phyloP scores from a whole-genome alignment of 2,888 invertebrate species.

The Neoitamus cyanurus region DNA sequence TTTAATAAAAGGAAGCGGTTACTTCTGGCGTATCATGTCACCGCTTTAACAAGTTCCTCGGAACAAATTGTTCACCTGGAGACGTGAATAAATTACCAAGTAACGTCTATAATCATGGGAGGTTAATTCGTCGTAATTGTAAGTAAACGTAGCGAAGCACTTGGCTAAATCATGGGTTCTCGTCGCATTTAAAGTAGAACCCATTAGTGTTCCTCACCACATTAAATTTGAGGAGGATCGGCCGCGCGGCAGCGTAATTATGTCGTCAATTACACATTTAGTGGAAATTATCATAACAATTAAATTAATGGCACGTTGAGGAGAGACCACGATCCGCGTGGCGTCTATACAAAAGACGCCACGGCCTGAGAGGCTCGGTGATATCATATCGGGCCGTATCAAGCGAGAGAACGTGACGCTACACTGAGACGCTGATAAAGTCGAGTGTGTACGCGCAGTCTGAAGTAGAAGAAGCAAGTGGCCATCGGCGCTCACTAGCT shows the following conservation, averaged over 20 bases:
- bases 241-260: conserved; percentile 11
- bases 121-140: background rate
- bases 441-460: background rate
- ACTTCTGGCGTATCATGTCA: conserved; percentile 5
- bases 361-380: background rate
- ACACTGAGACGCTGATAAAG: conserved; percentile 19
- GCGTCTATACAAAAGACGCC: background rate
- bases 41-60: background rate
- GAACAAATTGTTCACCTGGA: background rate
- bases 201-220: conserved; percentile 19
- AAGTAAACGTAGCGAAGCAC: background rate
- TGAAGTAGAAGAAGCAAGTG: background rate
- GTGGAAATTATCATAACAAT: conserved; percentile 44
- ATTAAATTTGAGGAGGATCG: background rate
- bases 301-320: conserved; percentile 22
- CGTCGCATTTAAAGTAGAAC: conserved; percentile 29
- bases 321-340: background rate
- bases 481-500: background rate
- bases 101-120: background rate
- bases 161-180: conserved; percentile 33
- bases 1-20: conserved; percentile 5
- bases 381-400: conserved; percentile 25
- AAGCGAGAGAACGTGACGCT: background rate
- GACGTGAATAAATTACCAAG: background rate
- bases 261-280: conserved; percentile 41